Evolutionary conservation across 2,113 vertebrate genomes (phyloP).

Genomic region (Nettapus auritus): DNA sequence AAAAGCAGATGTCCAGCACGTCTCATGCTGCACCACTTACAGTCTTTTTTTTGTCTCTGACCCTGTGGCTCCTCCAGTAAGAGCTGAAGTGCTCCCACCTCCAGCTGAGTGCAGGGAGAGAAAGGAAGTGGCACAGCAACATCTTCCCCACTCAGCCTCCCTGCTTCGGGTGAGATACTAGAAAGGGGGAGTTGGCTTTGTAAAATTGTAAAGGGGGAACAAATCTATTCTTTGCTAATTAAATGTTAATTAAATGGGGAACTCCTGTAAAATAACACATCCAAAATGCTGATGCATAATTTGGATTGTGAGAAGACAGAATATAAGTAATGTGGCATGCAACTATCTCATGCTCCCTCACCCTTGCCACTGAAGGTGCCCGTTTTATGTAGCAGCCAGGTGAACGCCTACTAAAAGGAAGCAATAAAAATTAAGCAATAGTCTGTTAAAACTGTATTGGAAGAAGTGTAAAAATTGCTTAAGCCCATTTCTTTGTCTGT

Average conservation of each 20-base stretch:
- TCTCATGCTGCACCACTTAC: not conserved
- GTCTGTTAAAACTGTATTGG: not conserved
- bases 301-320: not conserved
- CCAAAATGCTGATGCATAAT: not conserved
- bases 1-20: not conserved
- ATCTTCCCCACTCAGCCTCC: not conserved
- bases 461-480: not conserved
- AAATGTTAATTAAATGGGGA: not conserved
- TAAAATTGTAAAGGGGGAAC: not conserved
- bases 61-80: not conserved
- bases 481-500: not conserved
- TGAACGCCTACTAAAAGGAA: not conserved
- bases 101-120: not conserved
- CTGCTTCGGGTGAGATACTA: not conserved
- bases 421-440: not conserved
- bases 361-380: not conserved
- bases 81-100: not conserved
- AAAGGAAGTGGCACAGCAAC: not conserved
- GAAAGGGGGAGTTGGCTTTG: not conserved
- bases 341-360: not conserved
- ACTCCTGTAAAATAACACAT: not conserved
- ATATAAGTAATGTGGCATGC: rapidly evolving
- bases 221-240: not conserved
- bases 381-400: not conserved
- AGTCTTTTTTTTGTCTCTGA: not conserved